Percentiles rank a stretch among this genome's conserved stretches.
These are phyloP conservation scores for Carcina quercana DNA, from an alignment of 2,888 invertebrate species.

Conservation along the genomic window DNA sequence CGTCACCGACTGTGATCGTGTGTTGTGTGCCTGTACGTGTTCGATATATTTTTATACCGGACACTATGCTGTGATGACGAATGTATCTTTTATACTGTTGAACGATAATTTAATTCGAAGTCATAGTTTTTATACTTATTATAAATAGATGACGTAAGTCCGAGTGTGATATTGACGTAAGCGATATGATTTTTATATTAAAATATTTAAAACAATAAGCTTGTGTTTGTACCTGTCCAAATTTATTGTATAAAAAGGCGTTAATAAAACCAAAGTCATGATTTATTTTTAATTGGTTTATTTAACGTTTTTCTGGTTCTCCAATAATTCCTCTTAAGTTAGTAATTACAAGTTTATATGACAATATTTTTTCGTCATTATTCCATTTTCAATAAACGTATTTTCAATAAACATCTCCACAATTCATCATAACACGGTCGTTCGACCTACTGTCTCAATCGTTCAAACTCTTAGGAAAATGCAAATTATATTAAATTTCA, in stretches of 20 bases:
- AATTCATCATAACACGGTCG: conserved; percentile 71
- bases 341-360: conserved; percentile 74
- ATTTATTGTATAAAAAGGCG: background rate
- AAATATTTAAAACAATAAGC: conserved; percentile 52
- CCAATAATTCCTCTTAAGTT: conserved; percentile 73
- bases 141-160: conserved; percentile 74
- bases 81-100: conserved; percentile 59
- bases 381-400: conserved; percentile 72
- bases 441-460: conserved; percentile 72
- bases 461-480: conserved; percentile 72
- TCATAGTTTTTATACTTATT: conserved; percentile 74
- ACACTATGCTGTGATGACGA: conserved; percentile 59
- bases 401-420: conserved; percentile 73
- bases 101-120: conserved; percentile 70
- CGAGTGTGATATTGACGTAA: conserved; percentile 74
- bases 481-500: conserved; percentile 71
- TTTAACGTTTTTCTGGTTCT: conserved; percentile 70
- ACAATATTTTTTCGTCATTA: conserved; percentile 73
- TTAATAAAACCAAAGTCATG: conserved; percentile 42
- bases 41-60: conserved; percentile 63
- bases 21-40: conserved; percentile 51
- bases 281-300: conserved; percentile 70
- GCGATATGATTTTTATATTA: conserved; percentile 66
- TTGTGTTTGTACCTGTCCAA: conserved; percentile 1
- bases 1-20: conserved; percentile 64